Conservation (phyloP, 92 coral and sea anemone species). For the Palythoa caribaeorum region DNA sequence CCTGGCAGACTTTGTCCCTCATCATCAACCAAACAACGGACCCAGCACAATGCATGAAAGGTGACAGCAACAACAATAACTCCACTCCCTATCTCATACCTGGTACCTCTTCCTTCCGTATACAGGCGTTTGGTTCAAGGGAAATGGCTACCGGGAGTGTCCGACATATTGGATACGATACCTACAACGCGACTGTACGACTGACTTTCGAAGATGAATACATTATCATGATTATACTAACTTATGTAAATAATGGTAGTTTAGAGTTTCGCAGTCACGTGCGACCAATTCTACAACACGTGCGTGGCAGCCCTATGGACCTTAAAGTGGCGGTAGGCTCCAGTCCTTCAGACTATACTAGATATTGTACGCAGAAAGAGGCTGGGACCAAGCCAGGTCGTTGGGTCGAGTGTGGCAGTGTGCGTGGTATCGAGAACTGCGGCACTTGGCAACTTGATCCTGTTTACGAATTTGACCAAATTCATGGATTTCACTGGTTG, state of each 20-base stretch:
- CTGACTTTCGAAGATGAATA: slow-evolving; percentile 87
- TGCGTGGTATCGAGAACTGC: slow-evolving; percentile 89
- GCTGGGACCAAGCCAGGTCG: slow-evolving; percentile 94
- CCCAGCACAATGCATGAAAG: slow-evolving; percentile 34
- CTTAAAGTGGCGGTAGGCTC: slow-evolving; percentile 74
- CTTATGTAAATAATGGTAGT: slow-evolving; percentile 81
- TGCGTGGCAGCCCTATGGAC: slow-evolving; percentile 85
- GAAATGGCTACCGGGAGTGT: slow-evolving; percentile 86
- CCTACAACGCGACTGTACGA: slow-evolving; percentile 74
- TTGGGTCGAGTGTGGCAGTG: slow-evolving; percentile 96
- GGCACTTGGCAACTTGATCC: slow-evolving; percentile 86
- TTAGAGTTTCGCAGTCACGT: slow-evolving; percentile 79
- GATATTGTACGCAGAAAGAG: slow-evolving; percentile 91
- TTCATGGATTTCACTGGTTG: slow-evolving; percentile 94
- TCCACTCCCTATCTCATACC: slow-evolving; percentile 5
- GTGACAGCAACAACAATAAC: background rate
- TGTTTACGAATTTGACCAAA: slow-evolving; percentile 90
- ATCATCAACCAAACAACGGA: slow-evolving; percentile 65
- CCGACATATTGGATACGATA: slow-evolving; percentile 80
- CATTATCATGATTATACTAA: slow-evolving; percentile 79
- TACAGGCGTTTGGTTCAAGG: slow-evolving; percentile 87
- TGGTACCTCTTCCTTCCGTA: slow-evolving; percentile 74
- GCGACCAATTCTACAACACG: slow-evolving; percentile 81
- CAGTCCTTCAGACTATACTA: slow-evolving; percentile 73
- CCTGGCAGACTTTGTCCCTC: slow-evolving; percentile 76